Base-by-base conservation (phyloP, 2,797 vertebrate species). In the Myoxocephalus aenaeus region DNA sequence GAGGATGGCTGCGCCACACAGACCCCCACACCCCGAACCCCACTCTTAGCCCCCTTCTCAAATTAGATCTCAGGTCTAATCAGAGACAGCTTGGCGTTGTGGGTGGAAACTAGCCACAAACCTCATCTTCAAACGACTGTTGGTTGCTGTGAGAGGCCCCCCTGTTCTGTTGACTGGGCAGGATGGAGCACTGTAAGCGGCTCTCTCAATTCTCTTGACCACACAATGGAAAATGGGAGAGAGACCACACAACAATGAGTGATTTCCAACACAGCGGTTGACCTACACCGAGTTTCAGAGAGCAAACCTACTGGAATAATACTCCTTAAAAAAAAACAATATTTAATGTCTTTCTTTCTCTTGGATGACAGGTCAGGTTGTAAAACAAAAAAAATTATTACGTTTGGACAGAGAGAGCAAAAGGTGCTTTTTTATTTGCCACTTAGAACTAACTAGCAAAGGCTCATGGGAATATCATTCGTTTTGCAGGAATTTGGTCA, bases 41-140 rank as follows among this genome's bases (percentile, higher is more conserved):
- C 84, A 79, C 81, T 83, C 74, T 57, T 80, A 90, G 86, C 86
- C 89, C 90, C 84, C 81, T 87, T 87, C 85, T 89, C 90, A 93
- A 94, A 94, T 93, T 88, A 94, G 89, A 94, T 92, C 91, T 90
- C 90, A 91, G 90, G 91, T 93, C 90, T 94, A 94, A 94, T 95
- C 93, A 94, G 91, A 93, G 89, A 90, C 93, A 93, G 93, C 92
- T 92, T 92, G 89, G 87, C 81, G 70, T 90, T 93, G 93, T 91
- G 94, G 91, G 92, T 92, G 93, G 92, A 95, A 94, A 94, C 90
- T 90, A 90, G 90, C 93, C 93, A 87, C 93, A 94, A 92, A 92
- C 92, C 92, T 90, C 93, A 92, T 93, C 92, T 93, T 94, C 90
- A 93, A 92, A 93, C 91, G 81, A 80, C 82, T 89, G 81, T 73